Conservation (phyloP, 1,140 invertebrate species). For the Euwallacea fornicatus region DNA sequence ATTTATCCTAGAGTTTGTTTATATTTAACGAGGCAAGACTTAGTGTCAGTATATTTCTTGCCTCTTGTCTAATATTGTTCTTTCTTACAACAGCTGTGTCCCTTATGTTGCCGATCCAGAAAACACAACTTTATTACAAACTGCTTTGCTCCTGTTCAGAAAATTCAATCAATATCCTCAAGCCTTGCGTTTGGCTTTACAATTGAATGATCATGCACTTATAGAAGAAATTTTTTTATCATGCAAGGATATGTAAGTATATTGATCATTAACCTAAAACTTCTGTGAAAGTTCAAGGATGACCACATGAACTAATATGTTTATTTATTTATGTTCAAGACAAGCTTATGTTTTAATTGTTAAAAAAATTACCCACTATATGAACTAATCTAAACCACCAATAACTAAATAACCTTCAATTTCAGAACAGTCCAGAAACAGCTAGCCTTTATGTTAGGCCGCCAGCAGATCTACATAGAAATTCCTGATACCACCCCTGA, state of each 20-base stretch:
- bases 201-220: slow-evolving; percentile 84
- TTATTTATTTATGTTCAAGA: too few species aligned
- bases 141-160: slow-evolving; percentile 84
- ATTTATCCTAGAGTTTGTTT: slow-evolving; percentile 94
- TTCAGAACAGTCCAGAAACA: slow-evolving; percentile 87
- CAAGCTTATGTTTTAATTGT: background rate
- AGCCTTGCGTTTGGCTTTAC: slow-evolving; percentile 91
- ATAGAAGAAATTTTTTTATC: slow-evolving; percentile 84
- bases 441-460: slow-evolving; percentile 94
- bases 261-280: background rate
- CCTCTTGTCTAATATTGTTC: background rate
- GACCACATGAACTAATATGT: too few species aligned
- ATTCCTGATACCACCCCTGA: slow-evolving; percentile 68
- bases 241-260: slow-evolving; percentile 84
- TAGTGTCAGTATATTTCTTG: background rate
- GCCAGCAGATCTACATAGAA: slow-evolving; percentile 92
- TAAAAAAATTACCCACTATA: background rate
- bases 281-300: too few species aligned
- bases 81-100: slow-evolving; percentile 78
- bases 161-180: slow-evolving; percentile 95
- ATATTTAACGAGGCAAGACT: slow-evolving; percentile 81
- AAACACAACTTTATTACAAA: slow-evolving; percentile 85
- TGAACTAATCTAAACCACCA: too few species aligned
- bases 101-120: slow-evolving; percentile 98
- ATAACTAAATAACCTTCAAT: background rate